phyloP scores from a whole-genome alignment of 2,888 invertebrate species.

The Didymodactylos carnosus region DNA sequence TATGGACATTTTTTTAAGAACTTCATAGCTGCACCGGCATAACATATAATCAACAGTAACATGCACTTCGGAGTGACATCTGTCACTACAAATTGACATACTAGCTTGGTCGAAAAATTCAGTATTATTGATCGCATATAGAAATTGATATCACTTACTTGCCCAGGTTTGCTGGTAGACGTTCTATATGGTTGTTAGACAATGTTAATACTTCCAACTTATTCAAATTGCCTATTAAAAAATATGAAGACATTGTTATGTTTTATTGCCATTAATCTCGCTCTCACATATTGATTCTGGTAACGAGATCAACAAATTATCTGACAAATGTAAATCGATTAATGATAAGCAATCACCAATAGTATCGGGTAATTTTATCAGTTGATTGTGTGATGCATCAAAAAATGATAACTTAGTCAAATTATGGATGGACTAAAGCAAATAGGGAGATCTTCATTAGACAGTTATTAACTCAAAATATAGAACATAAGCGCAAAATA shows the following conservation, averaged over 20 bases:
- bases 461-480: background rate
- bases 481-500: no score
- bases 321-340: constrained; percentile 46
- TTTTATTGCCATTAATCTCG: no score
- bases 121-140: no score
- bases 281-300: constrained; percentile 37
- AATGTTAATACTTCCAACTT: constrained; percentile 63
- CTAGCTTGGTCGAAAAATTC: no score
- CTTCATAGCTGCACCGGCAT: no score
- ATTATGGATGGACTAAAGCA: constrained; percentile 44
- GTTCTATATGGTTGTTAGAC: constrained; percentile 63
- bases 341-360: constrained; percentile 57
- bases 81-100: no score
- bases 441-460: background rate
- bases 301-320: constrained; percentile 47
- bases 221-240: constrained; percentile 46
- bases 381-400: constrained; percentile 61
- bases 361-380: constrained; percentile 56
- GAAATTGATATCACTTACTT: constrained; percentile 28
- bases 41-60: no score
- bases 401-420: constrained; percentile 51
- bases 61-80: no score
- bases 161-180: constrained; percentile 63
- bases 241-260: background rate
- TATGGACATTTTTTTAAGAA: no score